Percentiles rank a stretch among this genome's conserved stretches.
phyloP scores from a whole-genome alignment of 2,113 vertebrate genomes.

The Calidris pugnax region DNA sequence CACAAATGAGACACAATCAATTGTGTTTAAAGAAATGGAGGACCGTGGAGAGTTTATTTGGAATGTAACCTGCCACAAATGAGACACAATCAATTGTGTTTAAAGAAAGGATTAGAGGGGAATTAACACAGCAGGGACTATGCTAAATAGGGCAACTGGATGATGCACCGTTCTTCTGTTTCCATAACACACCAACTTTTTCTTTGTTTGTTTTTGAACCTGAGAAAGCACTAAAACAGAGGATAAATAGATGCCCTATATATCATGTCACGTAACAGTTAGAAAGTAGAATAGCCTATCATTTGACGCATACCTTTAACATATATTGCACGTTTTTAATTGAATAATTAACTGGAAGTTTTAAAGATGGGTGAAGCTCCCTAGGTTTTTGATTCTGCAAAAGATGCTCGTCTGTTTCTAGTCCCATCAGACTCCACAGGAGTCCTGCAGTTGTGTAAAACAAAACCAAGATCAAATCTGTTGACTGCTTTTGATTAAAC shows the following conservation, averaged over 20 bases:
- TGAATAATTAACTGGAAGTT: not conserved
- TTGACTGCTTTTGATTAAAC: not conserved
- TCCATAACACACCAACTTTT: not conserved
- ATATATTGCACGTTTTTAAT: not conserved
- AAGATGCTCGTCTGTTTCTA: not conserved
- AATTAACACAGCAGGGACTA: slow-evolving; percentile 17
- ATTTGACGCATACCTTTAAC: not conserved
- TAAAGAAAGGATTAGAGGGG: slow-evolving; percentile 19
- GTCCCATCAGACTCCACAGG: not conserved
- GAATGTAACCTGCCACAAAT: not conserved
- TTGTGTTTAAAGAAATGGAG: not conserved
- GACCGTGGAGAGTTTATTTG: no score
- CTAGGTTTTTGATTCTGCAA: not conserved
- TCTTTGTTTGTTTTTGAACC: not conserved
- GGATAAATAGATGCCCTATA: not conserved
- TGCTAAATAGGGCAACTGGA: not conserved
- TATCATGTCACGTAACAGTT: not conserved
- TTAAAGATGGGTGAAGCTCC: not conserved
- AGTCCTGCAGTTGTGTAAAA: not conserved
- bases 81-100: not conserved
- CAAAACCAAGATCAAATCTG: not conserved
- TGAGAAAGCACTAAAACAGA: not conserved
- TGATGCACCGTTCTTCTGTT: not conserved
- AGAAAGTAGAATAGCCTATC: not conserved
- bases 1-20: not conserved